A percentile compares a stretch with the other conserved stretches of the same genome.
Conservation (phyloP, 2,113 vertebrate genomes). For the Oriolus oriolus region DNA sequence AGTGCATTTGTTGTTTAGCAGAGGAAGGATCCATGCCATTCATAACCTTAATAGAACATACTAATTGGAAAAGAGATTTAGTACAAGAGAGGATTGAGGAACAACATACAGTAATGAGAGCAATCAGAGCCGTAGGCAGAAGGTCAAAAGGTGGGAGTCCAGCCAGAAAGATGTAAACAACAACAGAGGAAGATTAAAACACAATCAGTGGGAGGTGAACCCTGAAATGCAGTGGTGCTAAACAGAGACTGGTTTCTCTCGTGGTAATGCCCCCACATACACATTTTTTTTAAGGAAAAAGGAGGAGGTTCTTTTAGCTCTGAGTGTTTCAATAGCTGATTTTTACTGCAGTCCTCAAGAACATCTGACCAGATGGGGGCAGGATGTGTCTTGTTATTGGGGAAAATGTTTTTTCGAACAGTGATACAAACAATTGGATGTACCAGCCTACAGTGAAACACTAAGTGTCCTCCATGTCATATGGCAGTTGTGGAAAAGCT, state of each 20-base stretch:
- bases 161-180: not conserved
- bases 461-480: not conserved
- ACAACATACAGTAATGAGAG: not conserved
- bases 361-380: not conserved
- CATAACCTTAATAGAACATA: not conserved
- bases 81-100: not conserved
- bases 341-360: not conserved
- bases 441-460: not conserved
- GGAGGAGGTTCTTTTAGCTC: not conserved
- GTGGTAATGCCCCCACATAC: not conserved
- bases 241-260: not conserved
- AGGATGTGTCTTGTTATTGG: rapidly evolving
- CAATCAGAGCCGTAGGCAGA: not conserved
- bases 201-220: not conserved
- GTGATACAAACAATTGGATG: not conserved
- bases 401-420: not conserved
- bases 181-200: not conserved
- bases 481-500: not conserved
- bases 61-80: not conserved
- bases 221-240: not conserved
- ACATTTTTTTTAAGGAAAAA: not conserved
- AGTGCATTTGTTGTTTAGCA: not conserved
- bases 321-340: not conserved
- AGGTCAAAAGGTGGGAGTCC: not conserved
- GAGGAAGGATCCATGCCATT: not conserved